These are phyloP conservation scores for Propithecus perrieri DNA, from an alignment of 2,797 vertebrate genomes.

Conservation along the genomic window DNA sequence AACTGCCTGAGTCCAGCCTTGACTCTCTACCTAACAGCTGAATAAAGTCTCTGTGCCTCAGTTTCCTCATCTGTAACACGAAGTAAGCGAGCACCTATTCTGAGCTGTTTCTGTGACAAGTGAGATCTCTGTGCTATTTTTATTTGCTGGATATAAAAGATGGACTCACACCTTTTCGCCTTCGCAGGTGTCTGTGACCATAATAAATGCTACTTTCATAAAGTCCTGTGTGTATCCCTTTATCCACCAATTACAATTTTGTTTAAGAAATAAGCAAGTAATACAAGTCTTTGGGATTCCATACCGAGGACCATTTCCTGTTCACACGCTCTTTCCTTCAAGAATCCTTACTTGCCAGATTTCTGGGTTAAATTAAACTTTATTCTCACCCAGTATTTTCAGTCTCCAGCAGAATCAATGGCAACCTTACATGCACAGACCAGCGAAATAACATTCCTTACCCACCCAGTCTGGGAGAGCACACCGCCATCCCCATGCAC, in stretches of 20 bases:
- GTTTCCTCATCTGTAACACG: not conserved
- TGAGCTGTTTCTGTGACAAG: not conserved
- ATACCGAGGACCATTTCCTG: not conserved
- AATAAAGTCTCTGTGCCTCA: not conserved
- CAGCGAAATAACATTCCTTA: not conserved
- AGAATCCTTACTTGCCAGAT: not conserved
- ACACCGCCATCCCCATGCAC: accelerated
- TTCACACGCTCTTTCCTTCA: not conserved
- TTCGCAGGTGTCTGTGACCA: too few relatives aligned
- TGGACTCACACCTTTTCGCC: not conserved
- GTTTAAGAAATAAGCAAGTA: not conserved
- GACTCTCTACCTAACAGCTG: not conserved
- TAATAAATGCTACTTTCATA: not conserved
- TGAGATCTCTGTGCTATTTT: not conserved
- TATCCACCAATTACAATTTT: not conserved
- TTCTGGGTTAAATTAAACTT: not conserved
- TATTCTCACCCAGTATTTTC: not conserved
- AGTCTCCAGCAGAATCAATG: not conserved
- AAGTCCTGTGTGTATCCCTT: not conserved
- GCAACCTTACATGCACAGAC: not conserved
- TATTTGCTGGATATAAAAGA: not conserved
- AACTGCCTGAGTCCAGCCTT: not conserved
- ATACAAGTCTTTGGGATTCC: not conserved
- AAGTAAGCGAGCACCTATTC: not conserved
- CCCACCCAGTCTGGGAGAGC: not conserved